Evolutionary conservation across 2,797 vertebrate genomes (phyloP).

Genomic region (Ptychobarbus kaznakovi): DNA sequence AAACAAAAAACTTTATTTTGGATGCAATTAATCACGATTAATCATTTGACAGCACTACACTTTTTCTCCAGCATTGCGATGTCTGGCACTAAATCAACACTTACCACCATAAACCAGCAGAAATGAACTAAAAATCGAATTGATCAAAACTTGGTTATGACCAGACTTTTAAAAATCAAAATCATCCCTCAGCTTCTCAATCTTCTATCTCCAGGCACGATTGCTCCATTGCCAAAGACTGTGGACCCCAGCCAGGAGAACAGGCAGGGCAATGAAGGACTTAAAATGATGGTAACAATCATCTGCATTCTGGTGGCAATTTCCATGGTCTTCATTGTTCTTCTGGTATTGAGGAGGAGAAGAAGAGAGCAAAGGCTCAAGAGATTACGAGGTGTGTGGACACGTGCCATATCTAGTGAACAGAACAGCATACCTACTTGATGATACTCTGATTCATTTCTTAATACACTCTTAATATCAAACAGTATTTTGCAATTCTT

Average conservation of each 20-base stretch:
- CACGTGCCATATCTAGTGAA: not conserved
- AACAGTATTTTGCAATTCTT: constrained; percentile 36
- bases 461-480: not conserved
- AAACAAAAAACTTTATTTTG: too few species aligned
- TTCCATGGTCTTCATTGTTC: constrained; percentile 90
- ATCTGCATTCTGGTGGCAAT: constrained; percentile 92
- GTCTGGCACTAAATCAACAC: too few species aligned
- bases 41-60: too few species aligned
- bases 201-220: constrained; percentile 83
- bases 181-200: too few species aligned
- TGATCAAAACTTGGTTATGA: not conserved
- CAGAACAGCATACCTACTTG: not conserved
- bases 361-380: constrained; percentile 96
- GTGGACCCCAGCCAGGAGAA: constrained; percentile 92
- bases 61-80: not conserved
- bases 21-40: too few species aligned
- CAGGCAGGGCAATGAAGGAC: constrained; percentile 90
- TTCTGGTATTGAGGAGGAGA: constrained; percentile 91
- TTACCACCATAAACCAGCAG: not conserved
- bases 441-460: not conserved
- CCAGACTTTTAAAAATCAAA: not conserved
- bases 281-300: constrained; percentile 98
- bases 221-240: constrained; percentile 93
- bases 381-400: constrained; percentile 87
- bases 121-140: not conserved